Evolutionary conservation across 1,140 invertebrate genomes (phyloP).

Genomic region (Rhopalosiphum maidis): DNA sequence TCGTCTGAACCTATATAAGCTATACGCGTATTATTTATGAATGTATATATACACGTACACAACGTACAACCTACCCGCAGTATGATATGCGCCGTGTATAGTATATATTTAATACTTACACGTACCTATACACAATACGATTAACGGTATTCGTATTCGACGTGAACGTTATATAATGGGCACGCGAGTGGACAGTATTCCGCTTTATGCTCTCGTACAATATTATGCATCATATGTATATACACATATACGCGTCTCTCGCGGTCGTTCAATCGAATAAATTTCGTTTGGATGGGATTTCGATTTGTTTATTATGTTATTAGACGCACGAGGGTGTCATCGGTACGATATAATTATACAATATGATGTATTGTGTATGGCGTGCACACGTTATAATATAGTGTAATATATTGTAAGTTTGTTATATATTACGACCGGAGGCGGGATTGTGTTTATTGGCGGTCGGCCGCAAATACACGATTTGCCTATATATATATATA

Average conservation of each 20-base stretch:
- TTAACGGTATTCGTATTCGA: too few species aligned
- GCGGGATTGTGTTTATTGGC: neutral
- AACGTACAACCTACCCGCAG: too few species aligned
- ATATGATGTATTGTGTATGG: too few species aligned
- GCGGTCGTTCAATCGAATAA: neutral
- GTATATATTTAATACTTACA: too few species aligned
- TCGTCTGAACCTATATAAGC: too few species aligned
- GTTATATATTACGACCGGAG: conserved; percentile 5
- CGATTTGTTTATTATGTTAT: conserved; percentile 40
- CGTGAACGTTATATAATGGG: too few species aligned
- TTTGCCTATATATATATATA: neutral
- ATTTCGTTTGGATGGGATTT: neutral
- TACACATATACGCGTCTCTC: neutral
- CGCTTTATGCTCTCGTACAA: neutral
- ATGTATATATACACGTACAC: too few species aligned
- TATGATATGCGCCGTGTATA: too few species aligned
- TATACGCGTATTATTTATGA: too few species aligned
- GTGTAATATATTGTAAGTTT: neutral
- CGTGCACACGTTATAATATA: neutral
- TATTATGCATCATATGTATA: neutral
- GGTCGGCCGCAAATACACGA: neutral
- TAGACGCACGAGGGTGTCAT: conserved; percentile 20
- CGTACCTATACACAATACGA: too few species aligned
- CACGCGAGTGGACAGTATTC: neutral
- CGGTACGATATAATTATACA: neutral